Evolutionary conservation across 2,797 vertebrate species (phyloP), one percentile per base, ranked within the genome.

Genomic region (Fringilla coelebs): DNA sequence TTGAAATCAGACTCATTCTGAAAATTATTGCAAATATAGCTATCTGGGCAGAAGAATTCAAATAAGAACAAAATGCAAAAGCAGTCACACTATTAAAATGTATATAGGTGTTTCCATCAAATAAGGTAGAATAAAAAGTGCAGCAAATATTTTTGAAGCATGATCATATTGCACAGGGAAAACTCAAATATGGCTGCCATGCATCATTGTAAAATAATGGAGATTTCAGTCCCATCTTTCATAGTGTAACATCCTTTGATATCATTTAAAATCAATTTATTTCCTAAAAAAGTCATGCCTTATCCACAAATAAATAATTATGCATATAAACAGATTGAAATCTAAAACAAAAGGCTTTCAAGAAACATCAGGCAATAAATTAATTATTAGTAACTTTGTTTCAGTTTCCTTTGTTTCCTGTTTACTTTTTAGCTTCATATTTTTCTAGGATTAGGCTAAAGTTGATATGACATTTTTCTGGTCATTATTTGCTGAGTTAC

Each of bases 201-300:
- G 4, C 29, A 17, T 49, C 38, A 46, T 6, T 58, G 31, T 3
- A 73, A 3, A 14, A 4, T 38, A 71, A 72, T 18, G 38, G 28
- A 55, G 13, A 88, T 81, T 91, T 72, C 43, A 46, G 29, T 36
- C 10, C 8, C 5, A 11, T 61, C 15, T 57, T 85, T 74, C 61
- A 49, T 10, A 40, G 7, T 7, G 18, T 10, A 43, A 6, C 8
- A 62, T 32, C 11, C 22, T 73, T 68, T 65, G 13, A 36, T 14
- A 46, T 48, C 0, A 48, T 45, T 45, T 81, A 38, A 71, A 88
- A 93, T 65, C 31, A 62, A 1, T 1, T 61, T 24, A 19, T 24
- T 79, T 17, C 7, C 22, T 51, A 38, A 57, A 75, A 68, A 58
- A 49, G 15, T 38, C 0, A 0, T 38, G 14, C 1, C 5, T 61